phyloP scores from a whole-genome alignment of 2,113 vertebrate species.

The Colossoma macropomum region DNA sequence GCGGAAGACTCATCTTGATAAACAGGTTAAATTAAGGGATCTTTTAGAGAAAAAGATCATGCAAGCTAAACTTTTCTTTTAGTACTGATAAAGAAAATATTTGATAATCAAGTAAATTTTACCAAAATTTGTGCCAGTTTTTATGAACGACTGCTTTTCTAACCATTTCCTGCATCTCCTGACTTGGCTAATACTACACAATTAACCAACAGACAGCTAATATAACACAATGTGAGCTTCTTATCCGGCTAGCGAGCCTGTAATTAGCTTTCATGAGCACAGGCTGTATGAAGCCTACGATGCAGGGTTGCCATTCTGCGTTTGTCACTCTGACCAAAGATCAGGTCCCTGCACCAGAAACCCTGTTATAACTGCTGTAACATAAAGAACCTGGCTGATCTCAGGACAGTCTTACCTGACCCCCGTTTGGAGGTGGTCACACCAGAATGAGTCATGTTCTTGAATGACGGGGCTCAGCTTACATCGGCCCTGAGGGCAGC shows the following conservation, averaged over 20 bases:
- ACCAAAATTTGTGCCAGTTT: too few relatives aligned
- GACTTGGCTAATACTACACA: too few relatives aligned
- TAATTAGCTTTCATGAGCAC: conserved; percentile 9
- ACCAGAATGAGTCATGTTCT: conserved; percentile 16
- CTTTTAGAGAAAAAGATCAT: too few relatives aligned
- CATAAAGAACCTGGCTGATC: not conserved
- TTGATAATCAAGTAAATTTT: too few relatives aligned
- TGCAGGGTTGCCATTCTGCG: not conserved
- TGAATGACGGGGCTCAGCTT: conserved; percentile 23
- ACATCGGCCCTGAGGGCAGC: not conserved
- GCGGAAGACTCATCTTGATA: too few relatives aligned
- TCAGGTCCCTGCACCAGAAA: conserved; percentile 4
- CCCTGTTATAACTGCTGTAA: conserved; percentile 22
- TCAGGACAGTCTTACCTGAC: not conserved
- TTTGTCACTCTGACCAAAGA: not conserved
- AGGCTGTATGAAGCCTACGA: not conserved
- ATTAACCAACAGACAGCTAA: too few relatives aligned
- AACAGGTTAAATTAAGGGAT: too few relatives aligned
- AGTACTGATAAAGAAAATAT: too few relatives aligned
- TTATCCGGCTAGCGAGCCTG: not conserved
- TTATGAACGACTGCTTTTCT: too few relatives aligned
- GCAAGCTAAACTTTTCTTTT: too few relatives aligned
- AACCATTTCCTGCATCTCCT: too few relatives aligned
- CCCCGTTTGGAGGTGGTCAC: not conserved
- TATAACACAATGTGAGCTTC: not conserved